Conservation (phyloP, 2,113 vertebrate species). For the Ageneiosus marmoratus region DNA sequence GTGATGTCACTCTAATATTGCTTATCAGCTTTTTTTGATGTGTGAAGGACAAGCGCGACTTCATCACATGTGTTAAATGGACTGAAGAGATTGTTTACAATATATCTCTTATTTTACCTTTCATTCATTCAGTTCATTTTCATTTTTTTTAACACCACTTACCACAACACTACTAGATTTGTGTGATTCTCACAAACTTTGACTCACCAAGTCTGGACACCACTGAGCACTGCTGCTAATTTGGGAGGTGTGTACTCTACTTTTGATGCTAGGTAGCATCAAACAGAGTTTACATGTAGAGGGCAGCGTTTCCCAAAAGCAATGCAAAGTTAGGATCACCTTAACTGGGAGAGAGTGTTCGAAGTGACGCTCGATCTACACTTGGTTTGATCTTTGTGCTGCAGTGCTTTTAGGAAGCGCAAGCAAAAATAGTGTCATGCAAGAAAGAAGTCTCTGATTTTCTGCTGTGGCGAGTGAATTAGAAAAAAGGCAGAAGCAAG, state of each 20-base stretch:
- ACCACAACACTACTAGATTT: not conserved
- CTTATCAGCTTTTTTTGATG: constrained; percentile 49
- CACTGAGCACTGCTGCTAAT: not conserved
- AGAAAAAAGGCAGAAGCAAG: not conserved
- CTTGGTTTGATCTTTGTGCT: not conserved
- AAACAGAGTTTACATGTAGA: not conserved
- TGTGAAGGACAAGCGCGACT: constrained; percentile 55
- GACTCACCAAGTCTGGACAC: not conserved
- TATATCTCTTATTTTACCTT: not conserved
- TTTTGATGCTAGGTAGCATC: not conserved
- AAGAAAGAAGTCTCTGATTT: not conserved
- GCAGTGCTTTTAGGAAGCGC: not conserved
- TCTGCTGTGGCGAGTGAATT: not conserved
- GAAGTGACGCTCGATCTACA: not conserved
- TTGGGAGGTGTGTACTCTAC: not conserved
- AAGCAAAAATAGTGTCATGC: not conserved
- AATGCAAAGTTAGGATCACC: not conserved
- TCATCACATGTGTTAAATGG: constrained; percentile 41
- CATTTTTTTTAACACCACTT: not conserved
- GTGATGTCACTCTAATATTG: constrained; percentile 42
- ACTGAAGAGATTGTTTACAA: constrained; percentile 45
- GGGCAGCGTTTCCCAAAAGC: not conserved
- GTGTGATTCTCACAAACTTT: not conserved
- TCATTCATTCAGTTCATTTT: not conserved
- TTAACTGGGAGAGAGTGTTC: not conserved